A percentile compares a stretch with the other conserved stretches of the same genome.
phyloP scores from a whole-genome alignment of 2,888 invertebrate species.

The Zygothrica quintamaculata region DNA sequence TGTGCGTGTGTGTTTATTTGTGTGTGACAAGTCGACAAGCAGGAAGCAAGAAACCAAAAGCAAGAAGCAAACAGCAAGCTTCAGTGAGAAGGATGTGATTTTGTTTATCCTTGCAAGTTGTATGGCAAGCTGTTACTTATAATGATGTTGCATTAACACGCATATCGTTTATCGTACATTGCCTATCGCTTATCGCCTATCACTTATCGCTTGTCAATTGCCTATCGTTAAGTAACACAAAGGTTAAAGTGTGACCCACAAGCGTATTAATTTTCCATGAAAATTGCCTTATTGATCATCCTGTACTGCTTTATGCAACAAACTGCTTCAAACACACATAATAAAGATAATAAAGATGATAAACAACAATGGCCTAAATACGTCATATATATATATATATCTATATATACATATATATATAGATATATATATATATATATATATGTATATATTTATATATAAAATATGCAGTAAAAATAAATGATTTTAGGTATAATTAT shows the following conservation, averaged over 20 bases:
- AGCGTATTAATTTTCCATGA: slow-evolving; percentile 6
- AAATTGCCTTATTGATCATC: slow-evolving; percentile 76
- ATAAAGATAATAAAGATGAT: too few relatives aligned
- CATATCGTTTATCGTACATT: not conserved
- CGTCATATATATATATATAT: not conserved
- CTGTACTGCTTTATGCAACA: slow-evolving; percentile 55
- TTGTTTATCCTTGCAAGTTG: slow-evolving; percentile 12
- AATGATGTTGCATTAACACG: not conserved
- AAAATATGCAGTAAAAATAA: too few relatives aligned
- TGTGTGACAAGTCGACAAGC: too few relatives aligned
- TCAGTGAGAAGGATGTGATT: too few relatives aligned
- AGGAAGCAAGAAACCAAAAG: slow-evolving; percentile 9
- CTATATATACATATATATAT: not conserved
- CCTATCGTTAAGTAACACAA: slow-evolving; percentile 1
- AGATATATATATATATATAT: too few relatives aligned
- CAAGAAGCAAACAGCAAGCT: too few relatives aligned
- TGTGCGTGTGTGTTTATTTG: too few relatives aligned
- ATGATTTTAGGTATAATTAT: too few relatives aligned
- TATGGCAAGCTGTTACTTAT: not conserved
- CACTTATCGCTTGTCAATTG: slow-evolving; percentile 53
- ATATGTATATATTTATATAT: too few relatives aligned
- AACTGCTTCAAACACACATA: slow-evolving; percentile 30
- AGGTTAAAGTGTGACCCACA: too few relatives aligned
- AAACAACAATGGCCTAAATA: too few relatives aligned
- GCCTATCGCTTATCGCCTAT: slow-evolving; percentile 6